A percentile compares a stretch with the other conserved stretches of the same genome.
Conservation (phyloP, 1,140 invertebrate species). For the Diachasma alloeum region DNA sequence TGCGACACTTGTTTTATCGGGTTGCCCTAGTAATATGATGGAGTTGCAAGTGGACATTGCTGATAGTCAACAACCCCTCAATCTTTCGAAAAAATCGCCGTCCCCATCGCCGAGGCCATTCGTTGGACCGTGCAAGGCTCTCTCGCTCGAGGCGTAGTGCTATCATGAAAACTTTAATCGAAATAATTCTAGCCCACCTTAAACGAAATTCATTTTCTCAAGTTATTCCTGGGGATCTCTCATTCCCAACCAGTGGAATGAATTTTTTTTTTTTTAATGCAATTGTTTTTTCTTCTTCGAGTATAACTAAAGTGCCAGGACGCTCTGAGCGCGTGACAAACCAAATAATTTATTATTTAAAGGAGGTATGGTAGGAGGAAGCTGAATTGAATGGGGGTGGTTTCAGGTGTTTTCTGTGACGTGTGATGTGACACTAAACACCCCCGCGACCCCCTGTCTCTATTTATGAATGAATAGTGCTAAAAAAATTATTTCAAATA, state of each 20-base stretch:
- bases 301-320: slow-evolving; percentile 56
- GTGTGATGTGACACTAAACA: not conserved
- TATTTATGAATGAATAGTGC: slow-evolving; percentile 20
- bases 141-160: slow-evolving; percentile 70
- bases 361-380: slow-evolving; percentile 34
- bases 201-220: not conserved
- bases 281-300: not conserved
- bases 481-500: slow-evolving; percentile 5
- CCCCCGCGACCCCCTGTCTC: not conserved
- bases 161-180: not conserved
- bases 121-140: slow-evolving; percentile 63
- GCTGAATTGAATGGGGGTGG: not conserved
- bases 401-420: no score
- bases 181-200: slow-evolving; percentile 13
- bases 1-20: slow-evolving; percentile 56
- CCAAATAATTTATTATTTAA: slow-evolving; percentile 74
- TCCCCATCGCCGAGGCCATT: slow-evolving; percentile 75
- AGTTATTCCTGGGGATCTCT: slow-evolving; percentile 12
- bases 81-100: slow-evolving; percentile 88
- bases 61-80: slow-evolving; percentile 83
- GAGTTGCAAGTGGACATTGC: slow-evolving; percentile 84
- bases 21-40: slow-evolving; percentile 68
- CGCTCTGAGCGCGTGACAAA: slow-evolving; percentile 69
- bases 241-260: not conserved
- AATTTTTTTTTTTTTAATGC: not conserved